These are phyloP conservation scores for Volucella bombylans DNA, from an alignment of 2,888 invertebrate species.

Conservation along the genomic window DNA sequence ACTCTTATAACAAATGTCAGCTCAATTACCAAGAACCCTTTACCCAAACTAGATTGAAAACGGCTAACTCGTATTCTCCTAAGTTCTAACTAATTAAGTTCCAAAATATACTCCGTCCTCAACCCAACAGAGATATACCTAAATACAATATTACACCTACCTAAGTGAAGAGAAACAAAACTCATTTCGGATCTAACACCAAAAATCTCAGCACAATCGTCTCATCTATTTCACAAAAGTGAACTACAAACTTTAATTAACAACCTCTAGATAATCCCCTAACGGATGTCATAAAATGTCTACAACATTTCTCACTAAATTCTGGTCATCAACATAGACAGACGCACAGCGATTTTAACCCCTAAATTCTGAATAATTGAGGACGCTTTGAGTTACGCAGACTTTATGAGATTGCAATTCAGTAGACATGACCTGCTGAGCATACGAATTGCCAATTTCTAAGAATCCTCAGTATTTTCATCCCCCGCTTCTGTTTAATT, in stretches of 20 bases:
- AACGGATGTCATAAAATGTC: conserved; percentile 29
- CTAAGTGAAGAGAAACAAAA: conserved; percentile 14
- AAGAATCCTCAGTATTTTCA: conserved; percentile 12
- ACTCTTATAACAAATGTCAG: too few relatives aligned
- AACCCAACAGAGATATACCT: too few relatives aligned
- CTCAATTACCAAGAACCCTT: too few relatives aligned
- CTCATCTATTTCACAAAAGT: background rate
- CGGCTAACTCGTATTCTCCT: too few relatives aligned
- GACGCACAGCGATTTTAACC: conserved; percentile 5
- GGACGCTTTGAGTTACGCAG: conserved; percentile 19
- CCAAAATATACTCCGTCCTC: too few relatives aligned
- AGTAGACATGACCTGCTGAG: conserved; percentile 22
- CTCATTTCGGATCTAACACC: background rate
- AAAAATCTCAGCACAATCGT: too few relatives aligned
- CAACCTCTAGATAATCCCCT: conserved; percentile 33
- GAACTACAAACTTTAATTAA: conserved; percentile 37
- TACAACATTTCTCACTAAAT: conserved; percentile 2
- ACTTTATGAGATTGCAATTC: conserved; percentile 32
- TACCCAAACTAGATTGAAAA: too few relatives aligned
- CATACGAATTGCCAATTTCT: conserved; percentile 10
- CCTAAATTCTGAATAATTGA: conserved; percentile 28
- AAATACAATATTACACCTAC: background rate
- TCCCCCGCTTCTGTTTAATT: conserved; percentile 16
- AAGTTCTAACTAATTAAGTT: too few relatives aligned
- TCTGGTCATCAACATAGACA: background rate